A percentile compares a stretch with the other conserved stretches of the same genome.
Conservation (phyloP, 2,888 invertebrate genomes). For the Gortyna flavago region DNA sequence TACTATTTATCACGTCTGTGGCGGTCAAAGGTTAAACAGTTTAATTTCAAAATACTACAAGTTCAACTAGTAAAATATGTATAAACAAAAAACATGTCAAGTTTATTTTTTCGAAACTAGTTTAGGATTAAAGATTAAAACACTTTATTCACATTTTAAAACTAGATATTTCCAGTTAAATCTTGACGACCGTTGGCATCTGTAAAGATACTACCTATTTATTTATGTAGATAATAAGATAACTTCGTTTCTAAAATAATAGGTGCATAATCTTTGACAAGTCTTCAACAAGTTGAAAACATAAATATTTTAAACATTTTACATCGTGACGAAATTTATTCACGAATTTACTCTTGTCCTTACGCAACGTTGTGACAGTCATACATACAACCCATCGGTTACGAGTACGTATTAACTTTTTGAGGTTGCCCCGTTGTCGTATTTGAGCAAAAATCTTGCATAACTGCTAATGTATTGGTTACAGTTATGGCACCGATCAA, state of each 20-base stretch:
- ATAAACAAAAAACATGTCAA: background rate
- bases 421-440: conserved; percentile 53
- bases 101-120: background rate
- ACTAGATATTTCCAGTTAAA: background rate
- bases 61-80: background rate
- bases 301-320: background rate
- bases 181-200: background rate
- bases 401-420: conserved; percentile 60
- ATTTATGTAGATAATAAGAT: too few relatives aligned
- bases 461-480: conserved; percentile 44
- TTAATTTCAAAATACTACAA: conserved; percentile 17
- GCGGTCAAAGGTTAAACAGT: conserved; percentile 11
- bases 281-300: too few relatives aligned
- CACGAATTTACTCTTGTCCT: background rate
- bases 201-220: too few relatives aligned
- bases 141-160: background rate
- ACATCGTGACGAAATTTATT: background rate
- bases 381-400: conserved; percentile 29
- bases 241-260: too few relatives aligned
- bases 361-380: conserved; percentile 54
- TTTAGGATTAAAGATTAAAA: background rate
- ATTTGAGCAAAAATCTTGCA: conserved; percentile 49
- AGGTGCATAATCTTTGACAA: background rate
- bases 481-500: conserved; percentile 17
- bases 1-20: conserved; percentile 1